These are phyloP conservation scores for Drosophila affinis DNA, from an alignment of 2,888 invertebrate species.

Conservation along the genomic window DNA sequence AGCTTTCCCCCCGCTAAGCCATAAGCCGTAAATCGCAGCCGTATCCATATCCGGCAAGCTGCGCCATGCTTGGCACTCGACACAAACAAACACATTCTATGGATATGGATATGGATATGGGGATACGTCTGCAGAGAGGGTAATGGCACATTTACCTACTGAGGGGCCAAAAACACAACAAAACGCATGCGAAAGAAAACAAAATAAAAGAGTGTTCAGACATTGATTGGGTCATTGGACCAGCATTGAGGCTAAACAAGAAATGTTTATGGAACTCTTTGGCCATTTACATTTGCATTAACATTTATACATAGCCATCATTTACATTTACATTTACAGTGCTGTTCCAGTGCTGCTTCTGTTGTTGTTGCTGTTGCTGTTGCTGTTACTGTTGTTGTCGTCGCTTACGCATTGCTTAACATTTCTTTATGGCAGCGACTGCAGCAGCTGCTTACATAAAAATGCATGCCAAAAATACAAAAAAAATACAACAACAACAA, in stretches of 20 bases:
- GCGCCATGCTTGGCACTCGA: slow-evolving; percentile 16
- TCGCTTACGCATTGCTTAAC: slow-evolving; percentile 63
- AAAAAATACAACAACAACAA: slow-evolving; percentile 1
- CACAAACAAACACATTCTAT: slow-evolving; percentile 15
- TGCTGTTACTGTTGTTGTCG: slow-evolving; percentile 24
- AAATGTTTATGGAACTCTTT: slow-evolving; percentile 55
- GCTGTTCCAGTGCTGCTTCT: background rate
- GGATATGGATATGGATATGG: slow-evolving; percentile 1
- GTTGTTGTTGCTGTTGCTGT: slow-evolving; percentile 31
- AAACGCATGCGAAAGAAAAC: background rate
- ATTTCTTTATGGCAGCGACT: slow-evolving; percentile 58
- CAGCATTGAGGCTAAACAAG: slow-evolving; percentile 38
- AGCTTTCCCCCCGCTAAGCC: no score
- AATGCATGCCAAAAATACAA: slow-evolving; percentile 34
- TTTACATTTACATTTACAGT: slow-evolving; percentile 21
- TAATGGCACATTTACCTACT: slow-evolving; percentile 56
- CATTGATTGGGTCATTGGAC: slow-evolving; percentile 50
- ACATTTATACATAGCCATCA: slow-evolving; percentile 49
- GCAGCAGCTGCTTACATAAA: slow-evolving; percentile 54
- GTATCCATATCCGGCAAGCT: background rate
- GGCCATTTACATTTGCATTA: slow-evolving; percentile 58
- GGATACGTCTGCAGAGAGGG: background rate
- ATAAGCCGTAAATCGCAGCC: no score
- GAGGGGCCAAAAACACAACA: background rate
- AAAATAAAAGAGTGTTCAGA: slow-evolving; percentile 32